These are phyloP conservation scores for Pelecanoides urinatrix DNA, from an alignment of 2,113 vertebrate genomes.

Conservation along the genomic window DNA sequence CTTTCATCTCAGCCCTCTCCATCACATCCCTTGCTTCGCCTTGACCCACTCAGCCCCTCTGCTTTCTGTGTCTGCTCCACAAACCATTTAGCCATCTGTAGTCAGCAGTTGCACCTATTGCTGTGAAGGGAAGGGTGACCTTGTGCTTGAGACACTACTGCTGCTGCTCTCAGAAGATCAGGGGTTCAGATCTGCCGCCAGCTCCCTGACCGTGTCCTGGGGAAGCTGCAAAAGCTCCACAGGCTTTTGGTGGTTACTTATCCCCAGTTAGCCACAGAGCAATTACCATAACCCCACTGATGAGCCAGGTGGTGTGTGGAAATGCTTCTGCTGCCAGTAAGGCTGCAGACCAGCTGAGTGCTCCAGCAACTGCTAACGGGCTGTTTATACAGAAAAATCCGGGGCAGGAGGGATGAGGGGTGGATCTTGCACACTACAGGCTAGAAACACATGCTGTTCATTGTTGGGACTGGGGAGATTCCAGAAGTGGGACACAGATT, in stretches of 20 bases:
- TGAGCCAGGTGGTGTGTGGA: not conserved
- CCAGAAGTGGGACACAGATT: not conserved
- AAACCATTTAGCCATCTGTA: not conserved
- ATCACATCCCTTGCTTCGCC: not conserved
- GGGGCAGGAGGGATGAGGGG: not conserved
- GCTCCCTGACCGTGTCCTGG: not conserved
- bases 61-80: not conserved
- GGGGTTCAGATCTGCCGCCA: not conserved
- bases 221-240: not conserved
- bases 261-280: not conserved
- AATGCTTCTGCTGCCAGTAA: not conserved
- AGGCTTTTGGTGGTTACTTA: not conserved
- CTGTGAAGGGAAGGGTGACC: not conserved
- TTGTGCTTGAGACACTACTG: not conserved
- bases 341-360: not conserved
- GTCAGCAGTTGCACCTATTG: not conserved
- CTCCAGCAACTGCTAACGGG: not conserved
- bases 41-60: not conserved
- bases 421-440: not conserved
- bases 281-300: not conserved
- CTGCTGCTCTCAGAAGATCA: not conserved
- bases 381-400: not conserved
- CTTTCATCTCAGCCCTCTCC: not conserved
- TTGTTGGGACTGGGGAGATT: not conserved
- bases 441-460: not conserved